Percentiles rank a stretch among this genome's conserved stretches.
These are phyloP conservation scores for Drosophila vallismaia DNA, from an alignment of 2,888 invertebrate species.

Conservation along the genomic window DNA sequence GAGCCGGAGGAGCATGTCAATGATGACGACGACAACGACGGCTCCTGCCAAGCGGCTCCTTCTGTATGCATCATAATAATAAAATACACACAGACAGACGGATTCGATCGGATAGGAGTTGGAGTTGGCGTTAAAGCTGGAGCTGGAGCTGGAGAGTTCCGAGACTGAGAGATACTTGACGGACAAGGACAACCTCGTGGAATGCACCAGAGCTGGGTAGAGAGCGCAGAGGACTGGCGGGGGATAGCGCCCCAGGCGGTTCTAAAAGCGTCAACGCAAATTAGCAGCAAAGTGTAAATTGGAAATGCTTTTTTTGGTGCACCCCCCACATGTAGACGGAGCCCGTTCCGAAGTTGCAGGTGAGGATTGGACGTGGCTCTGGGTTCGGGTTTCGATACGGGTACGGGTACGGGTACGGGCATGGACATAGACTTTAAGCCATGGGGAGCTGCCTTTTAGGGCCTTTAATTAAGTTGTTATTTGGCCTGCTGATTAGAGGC, in stretches of 20 bases:
- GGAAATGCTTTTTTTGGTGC: conserved; percentile 79
- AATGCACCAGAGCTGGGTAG: conserved; percentile 42
- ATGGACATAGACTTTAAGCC: conserved; percentile 3
- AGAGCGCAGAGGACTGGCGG: conserved; percentile 46
- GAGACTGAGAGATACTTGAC: conserved; percentile 57
- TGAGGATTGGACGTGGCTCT: conserved; percentile 13
- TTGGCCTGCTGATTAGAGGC: conserved; percentile 70
- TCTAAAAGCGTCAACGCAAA: conserved; percentile 78
- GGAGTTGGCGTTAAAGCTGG: conserved; percentile 12
- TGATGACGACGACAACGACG: conserved; percentile 56
- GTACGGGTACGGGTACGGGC: neutral
- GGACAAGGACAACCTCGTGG: conserved; percentile 67
- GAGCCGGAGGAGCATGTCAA: conserved; percentile 69
- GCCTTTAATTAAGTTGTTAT: conserved; percentile 75
- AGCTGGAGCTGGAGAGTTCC: neutral
- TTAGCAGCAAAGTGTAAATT: conserved; percentile 80
- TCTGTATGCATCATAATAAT: conserved; percentile 78
- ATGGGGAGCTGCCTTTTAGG: conserved; percentile 61
- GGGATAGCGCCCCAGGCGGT: conserved; percentile 69
- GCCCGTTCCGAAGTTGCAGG: conserved; percentile 4
- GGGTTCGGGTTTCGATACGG: neutral
- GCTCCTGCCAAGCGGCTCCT: conserved; percentile 57
- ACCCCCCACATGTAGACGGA: conserved; percentile 58
- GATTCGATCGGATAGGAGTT: conserved; percentile 19
- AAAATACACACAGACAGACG: conserved; percentile 63